A percentile compares a stretch with the other conserved stretches of the same genome.
These are phyloP conservation scores for Contarinia nasturtii DNA, from an alignment of 1,140 invertebrate genomes.

Conservation along the genomic window DNA sequence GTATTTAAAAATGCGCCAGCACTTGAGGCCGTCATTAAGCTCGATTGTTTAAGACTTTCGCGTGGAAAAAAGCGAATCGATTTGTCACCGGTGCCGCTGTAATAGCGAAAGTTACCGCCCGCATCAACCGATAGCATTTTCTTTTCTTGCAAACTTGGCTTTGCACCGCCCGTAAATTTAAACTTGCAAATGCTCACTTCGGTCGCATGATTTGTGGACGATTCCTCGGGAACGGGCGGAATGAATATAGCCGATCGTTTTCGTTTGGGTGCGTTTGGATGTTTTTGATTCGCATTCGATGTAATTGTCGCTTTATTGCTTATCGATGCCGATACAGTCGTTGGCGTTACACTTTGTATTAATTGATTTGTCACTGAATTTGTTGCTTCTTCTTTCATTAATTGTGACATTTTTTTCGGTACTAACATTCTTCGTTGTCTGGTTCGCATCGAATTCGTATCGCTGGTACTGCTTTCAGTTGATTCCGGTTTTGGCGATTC, in stretches of 20 bases:
- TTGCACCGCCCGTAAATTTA: conserved; percentile 76
- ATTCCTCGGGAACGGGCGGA: conserved; percentile 52
- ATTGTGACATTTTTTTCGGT: not conserved
- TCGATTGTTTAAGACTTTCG: conserved; percentile 38
- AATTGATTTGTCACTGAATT: not conserved
- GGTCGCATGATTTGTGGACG: conserved; percentile 48
- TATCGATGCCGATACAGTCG: conserved; percentile 8
- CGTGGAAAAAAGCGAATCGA: conserved; percentile 52
- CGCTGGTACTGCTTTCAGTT: conserved; percentile 18
- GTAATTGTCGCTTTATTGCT: conserved; percentile 17
- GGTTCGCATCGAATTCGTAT: conserved; percentile 13
- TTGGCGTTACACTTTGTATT: conserved; percentile 12
- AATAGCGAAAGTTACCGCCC: conserved; percentile 68
- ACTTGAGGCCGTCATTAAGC: conserved; percentile 23
- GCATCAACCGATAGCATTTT: conserved; percentile 77
- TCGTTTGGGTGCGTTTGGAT: conserved; percentile 33
- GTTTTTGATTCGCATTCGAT: conserved; percentile 8
- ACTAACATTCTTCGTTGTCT: not conserved
- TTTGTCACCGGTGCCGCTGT: conserved; percentile 57
- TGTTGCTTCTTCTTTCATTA: not conserved
- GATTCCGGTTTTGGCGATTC: not conserved
- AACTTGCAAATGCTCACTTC: conserved; percentile 84
- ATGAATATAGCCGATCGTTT: conserved; percentile 67
- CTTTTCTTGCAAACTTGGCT: conserved; percentile 71
- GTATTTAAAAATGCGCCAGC: conserved; percentile 30